A percentile compares a stretch with the other conserved stretches of the same genome.
Evolutionary conservation across 2,888 invertebrate species (phyloP).

Genomic region (Phortica magna): DNA sequence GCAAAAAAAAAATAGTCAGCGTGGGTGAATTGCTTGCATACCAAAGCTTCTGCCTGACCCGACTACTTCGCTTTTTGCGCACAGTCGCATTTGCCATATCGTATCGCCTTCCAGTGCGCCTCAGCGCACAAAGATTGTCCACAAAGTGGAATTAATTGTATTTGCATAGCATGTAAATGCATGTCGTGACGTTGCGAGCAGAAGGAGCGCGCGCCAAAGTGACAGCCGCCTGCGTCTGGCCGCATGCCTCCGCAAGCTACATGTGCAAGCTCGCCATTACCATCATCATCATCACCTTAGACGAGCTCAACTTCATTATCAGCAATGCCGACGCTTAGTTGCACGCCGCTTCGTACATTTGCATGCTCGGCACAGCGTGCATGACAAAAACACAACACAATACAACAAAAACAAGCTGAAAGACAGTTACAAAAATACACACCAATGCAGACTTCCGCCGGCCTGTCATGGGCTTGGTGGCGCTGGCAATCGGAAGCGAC

Average conservation of each 20-base stretch:
- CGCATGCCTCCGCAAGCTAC: neutral
- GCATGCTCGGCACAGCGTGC: neutral
- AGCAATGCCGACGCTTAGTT: neutral
- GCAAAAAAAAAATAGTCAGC: neutral
- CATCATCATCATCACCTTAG: neutral
- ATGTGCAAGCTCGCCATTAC: neutral
- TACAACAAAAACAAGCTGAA: too few relatives aligned
- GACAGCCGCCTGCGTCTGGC: neutral
- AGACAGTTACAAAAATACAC: neutral
- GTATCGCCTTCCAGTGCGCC: conserved; percentile 17
- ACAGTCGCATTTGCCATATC: neutral
- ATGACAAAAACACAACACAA: neutral
- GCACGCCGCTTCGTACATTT: conserved; percentile 17
- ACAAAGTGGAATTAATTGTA: conserved; percentile 72
- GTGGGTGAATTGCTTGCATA: neutral
- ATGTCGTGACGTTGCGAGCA: conserved; percentile 33
- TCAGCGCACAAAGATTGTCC: conserved; percentile 57
- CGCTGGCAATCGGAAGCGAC: conserved; percentile 23
- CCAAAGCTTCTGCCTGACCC: neutral
- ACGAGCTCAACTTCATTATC: neutral
- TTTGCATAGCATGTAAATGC: conserved; percentile 68
- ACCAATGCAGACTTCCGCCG: neutral
- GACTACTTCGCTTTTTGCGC: neutral
- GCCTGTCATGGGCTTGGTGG: neutral
- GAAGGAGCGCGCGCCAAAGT: neutral